Evolutionary conservation across 2,797 vertebrate genomes (phyloP), one percentile per base, ranked within the genome.

Genomic region (Tauraco hartlaubi): DNA sequence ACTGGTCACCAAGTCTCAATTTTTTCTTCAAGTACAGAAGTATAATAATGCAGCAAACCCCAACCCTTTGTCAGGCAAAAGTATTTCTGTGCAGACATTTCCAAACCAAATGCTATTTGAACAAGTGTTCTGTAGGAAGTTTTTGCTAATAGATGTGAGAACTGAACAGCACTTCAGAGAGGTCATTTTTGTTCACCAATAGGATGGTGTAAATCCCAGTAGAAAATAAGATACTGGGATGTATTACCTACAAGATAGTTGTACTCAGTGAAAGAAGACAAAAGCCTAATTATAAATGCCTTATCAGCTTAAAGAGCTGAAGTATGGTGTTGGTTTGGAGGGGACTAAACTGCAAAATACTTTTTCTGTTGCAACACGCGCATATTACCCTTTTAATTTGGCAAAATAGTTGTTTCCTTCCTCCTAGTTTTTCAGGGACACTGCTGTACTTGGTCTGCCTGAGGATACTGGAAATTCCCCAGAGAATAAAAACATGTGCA

Each of bases 371-470:
- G 51, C 26, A 87, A 44, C 23, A 63, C 9, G 3, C 11, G 63
- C 18, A 37, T 76, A 64, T 26, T 71, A 51, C 13, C 16, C 11
- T 52, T 84, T 75, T 58, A 61, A 86, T 90, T 35, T 94, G 49
- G 67, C 44, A 79, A 91, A 92, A 72, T 15, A 62, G 15, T 43
- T 56, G 20, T 82, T 92, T 85, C 39, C 44, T 91, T 90, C 85
- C 84, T 93, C 33, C 5, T 58, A 41, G 29, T 74, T 85, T 92
- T 80, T 49, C 52, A 51, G 59, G 55, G 46, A 67, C 11, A 78
- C 35, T 90, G 25, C 14, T 62, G 31, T 78, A 52, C 25, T 67
- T 77, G 12, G 11, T 85, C 58, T 69, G 12, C 43, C 72, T 62
- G 54, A 91, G 74, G 52, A 75, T 71, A 17, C 37, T 92, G 72